Base-by-base conservation (phyloP, 2,888 invertebrate species). In the Lasioglossum malachurum region DNA sequence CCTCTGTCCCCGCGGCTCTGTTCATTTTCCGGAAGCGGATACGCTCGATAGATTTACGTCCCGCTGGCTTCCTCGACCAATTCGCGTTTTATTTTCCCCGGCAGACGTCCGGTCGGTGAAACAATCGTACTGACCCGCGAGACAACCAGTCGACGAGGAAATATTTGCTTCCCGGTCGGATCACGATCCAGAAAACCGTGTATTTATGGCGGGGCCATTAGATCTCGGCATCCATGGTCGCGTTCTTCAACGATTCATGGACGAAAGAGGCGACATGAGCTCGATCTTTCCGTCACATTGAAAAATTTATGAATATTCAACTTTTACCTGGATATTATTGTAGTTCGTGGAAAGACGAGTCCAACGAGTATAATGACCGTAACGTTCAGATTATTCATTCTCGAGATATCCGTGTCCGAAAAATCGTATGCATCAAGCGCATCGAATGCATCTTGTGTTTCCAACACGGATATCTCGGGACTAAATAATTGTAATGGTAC, bases 161-260 rank as follows among this genome's bases (percentile, higher is more conserved):
- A 69, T 57, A 27, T 80, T 74, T 41, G 14, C 35, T 53, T 74
- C 67, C 67, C 35, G 64, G 19, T 8, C 49, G 79, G 53, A 79
- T 79, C 69, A 31, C 38, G 46, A 72, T 31, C 31, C 44, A 49
- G 49, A 60, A 73, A 14, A 60, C 49, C 23, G n/a, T 16, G 53
- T 72, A 35, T 67, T 67, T 67, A 67, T 67, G 64, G 49, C 14
- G 16, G 12, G 4, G 44, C 72, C 41, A 27, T 76, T 77, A 53
- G 57, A 67, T 35, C 60, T 64, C 64, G 64, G 5, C 31, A 31
- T 16, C 27, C 64, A 64, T 16, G 60, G 7, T 16, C 1, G 31
- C 64, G 31, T 16, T 31, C 64, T 64, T 64, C 31, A 64, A 31
- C 27, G 31, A 64, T 31, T 64, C 64, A 60, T 60, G 27, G 60